Evolutionary conservation across 2,888 invertebrate genomes (phyloP), one percentile per base, ranked within the genome.

Genomic region (Patella pellucida): DNA sequence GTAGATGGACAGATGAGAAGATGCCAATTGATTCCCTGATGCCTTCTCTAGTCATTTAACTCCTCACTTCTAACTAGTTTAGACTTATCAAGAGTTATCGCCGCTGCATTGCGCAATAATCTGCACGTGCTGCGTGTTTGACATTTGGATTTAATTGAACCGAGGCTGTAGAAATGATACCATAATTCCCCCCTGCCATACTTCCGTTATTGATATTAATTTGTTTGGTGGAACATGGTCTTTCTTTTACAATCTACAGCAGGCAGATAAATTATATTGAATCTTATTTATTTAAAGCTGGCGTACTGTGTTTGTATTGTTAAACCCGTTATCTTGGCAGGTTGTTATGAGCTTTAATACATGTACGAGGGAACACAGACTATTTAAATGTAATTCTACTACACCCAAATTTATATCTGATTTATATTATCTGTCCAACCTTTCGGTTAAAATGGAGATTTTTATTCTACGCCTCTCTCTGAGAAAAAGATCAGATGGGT

Each of bases 91-190:
- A 19, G 62, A 19, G 62, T 62, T 62, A 62, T 62, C 62, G 62
- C 19, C 19, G 19, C 62, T 62, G 62, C 7, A 62, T 62, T 62
- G 19, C 5, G 7, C 19, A 19, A 62, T 23, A 12, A 62, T 23
- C 23, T 62, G 62, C 62, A 62, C 62, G 62, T 62, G 62, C 62
- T 62, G 19, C 19, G 23, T 62, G 62, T 62, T 62, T 62, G 62
- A 62, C 62, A 62, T 62, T 62, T 62, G 62, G 62, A 23, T 62
- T 19, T 62, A 62, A 62, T 62, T 23, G 23, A 62, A 62, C 19
- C 23, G 19, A 62, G 23, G 62, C 62, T 62, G 62, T 19, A 14
- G 14, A 62, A 19, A 62, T 23, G 9, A 23, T 23, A 19, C 62
- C 62, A 62, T 23, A 62, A 62, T 62, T 62, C 62, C 62, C 62